phyloP scores from a whole-genome alignment of 2,797 vertebrate genomes.

The Strix occidentalis region DNA sequence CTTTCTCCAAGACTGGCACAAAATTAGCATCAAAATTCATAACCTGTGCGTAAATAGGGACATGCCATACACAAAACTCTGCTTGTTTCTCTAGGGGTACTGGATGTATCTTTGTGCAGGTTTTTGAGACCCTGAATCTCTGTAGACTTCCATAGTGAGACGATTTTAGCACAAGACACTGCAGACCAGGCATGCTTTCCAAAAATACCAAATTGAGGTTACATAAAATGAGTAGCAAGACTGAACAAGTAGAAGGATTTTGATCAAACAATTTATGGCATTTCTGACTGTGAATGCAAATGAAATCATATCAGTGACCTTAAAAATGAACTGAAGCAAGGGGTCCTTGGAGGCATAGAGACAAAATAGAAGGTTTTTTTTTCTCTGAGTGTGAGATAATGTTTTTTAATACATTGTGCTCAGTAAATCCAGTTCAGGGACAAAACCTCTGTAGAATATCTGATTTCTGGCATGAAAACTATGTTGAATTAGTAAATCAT shows the following conservation, averaged over 20 bases:
- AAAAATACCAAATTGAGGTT: conserved; percentile 26
- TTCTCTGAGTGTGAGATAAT: neutral
- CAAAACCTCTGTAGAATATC: conserved; percentile 24
- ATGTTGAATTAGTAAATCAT: neutral
- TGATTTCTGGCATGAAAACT: neutral
- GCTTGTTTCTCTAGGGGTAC: neutral
- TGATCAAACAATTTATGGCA: conserved; percentile 40
- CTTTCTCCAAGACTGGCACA: neutral
- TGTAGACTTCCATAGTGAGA: neutral
- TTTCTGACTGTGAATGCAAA: conserved; percentile 36
- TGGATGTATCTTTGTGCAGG: neutral
- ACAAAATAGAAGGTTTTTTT: neutral
- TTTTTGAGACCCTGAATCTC: neutral
- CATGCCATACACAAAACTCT: neutral
- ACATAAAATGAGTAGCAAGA: neutral
- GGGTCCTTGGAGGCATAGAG: neutral
- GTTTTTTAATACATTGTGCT: conserved; percentile 19
- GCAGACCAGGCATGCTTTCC: neutral
- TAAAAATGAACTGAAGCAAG: conserved; percentile 28
- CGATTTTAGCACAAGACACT: neutral
- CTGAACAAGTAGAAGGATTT: neutral
- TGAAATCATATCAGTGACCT: conserved; percentile 22
- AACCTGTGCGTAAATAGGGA: neutral
- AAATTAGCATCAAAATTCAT: neutral
- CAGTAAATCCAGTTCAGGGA: conserved; percentile 17